phyloP scores from a whole-genome alignment of 35 echinoderm and acorn worm genomes.

The Holothuria glaberrima region DNA sequence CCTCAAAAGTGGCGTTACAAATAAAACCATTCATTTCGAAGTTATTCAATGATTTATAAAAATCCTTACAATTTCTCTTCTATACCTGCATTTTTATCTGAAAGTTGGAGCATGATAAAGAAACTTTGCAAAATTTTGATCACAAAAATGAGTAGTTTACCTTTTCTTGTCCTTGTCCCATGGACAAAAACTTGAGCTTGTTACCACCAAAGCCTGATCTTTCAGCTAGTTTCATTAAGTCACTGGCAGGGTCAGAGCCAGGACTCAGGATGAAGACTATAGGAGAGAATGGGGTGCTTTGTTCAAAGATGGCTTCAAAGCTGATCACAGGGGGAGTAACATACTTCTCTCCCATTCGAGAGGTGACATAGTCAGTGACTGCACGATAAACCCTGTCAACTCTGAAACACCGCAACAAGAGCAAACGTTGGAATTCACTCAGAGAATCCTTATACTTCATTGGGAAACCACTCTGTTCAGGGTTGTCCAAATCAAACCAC shows the following conservation, averaged over 20 bases:
- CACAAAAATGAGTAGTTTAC: constrained; percentile 41
- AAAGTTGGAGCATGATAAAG: too few relatives aligned
- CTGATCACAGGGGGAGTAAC: constrained; percentile 98
- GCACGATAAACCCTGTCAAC: constrained; percentile 95
- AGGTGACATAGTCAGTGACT: constrained; percentile 88
- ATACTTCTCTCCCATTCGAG: constrained; percentile 97
- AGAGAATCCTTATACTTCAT: constrained; percentile 82
- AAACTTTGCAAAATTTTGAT: background rate
- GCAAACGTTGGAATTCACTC: constrained; percentile 79
- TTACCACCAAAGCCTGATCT: constrained; percentile 97
- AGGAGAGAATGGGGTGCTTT: constrained; percentile 92
- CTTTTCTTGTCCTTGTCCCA: constrained; percentile 98
- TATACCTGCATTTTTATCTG: too few relatives aligned
- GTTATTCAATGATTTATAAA: too few relatives aligned
- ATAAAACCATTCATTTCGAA: too few relatives aligned
- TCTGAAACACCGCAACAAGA: constrained; percentile 90
- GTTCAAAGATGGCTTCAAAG: constrained; percentile 97
- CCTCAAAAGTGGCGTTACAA: too few relatives aligned
- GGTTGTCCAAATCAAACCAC: constrained; percentile 95
- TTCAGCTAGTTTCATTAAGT: constrained; percentile 94
- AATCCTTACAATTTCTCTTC: too few relatives aligned
- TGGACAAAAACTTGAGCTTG: constrained; percentile 96
- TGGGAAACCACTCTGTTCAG: constrained; percentile 76
- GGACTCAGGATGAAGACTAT: constrained; percentile 99
- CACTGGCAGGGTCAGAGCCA: constrained; percentile 95